Percentiles rank a stretch among this genome's conserved stretches.
Evolutionary conservation across 2,797 vertebrate species (phyloP).

Genomic region (Sebastes trivittatus): DNA sequence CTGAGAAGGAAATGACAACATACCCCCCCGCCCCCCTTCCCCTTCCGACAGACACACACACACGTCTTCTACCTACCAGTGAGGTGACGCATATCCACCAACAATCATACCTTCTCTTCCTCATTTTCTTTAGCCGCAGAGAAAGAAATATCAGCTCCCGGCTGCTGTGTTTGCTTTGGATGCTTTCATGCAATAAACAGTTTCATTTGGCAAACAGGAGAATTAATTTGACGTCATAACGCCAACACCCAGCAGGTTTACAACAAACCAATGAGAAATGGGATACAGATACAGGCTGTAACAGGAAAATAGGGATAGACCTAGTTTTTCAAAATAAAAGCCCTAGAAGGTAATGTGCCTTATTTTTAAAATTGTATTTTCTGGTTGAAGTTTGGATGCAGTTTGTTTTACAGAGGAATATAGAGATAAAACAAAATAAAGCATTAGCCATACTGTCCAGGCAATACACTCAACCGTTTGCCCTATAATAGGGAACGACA

Average conservation of each 20-base stretch:
- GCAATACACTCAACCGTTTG: constrained; percentile 6
- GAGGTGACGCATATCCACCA: constrained; percentile 33
- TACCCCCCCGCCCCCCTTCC: background rate
- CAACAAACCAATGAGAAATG: background rate
- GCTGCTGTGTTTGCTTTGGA: constrained; percentile 47
- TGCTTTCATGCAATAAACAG: constrained; percentile 43
- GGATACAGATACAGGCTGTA: too few relatives aligned
- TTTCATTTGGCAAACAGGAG: constrained; percentile 25
- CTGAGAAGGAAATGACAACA: constrained; percentile 70
- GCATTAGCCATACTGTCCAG: background rate
- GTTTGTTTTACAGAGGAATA: background rate
- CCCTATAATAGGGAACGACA: background rate
- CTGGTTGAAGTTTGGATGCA: background rate
- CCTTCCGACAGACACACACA: background rate
- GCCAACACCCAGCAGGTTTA: constrained; percentile 2
- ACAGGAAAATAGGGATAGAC: too few relatives aligned
- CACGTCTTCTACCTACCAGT: constrained; percentile 13
- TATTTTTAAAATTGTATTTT: background rate
- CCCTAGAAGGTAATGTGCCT: constrained; percentile 32
- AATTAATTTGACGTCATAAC: background rate
- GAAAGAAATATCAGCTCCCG: constrained; percentile 20
- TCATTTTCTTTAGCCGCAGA: constrained; percentile 1
- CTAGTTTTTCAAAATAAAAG: too few relatives aligned
- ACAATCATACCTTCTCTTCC: constrained; percentile 31
- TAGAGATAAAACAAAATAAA: background rate